Conservation (phyloP, 2,113 vertebrate genomes). For the Struthidea cinerea region DNA sequence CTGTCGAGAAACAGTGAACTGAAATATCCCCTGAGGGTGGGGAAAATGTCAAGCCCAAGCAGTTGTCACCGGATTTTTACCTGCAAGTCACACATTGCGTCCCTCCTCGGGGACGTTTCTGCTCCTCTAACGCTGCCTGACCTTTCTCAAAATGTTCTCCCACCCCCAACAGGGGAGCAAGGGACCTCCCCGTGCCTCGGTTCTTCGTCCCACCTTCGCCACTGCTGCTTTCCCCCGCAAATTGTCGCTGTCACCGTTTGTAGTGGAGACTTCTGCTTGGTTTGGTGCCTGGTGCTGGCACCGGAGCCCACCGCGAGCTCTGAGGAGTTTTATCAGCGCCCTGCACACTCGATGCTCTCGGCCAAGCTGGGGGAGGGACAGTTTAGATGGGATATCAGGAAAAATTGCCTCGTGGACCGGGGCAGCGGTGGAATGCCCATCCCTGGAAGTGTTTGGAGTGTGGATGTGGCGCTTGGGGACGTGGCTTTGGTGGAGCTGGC, state of each 20-base stretch:
- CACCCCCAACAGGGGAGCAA: neutral
- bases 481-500: neutral
- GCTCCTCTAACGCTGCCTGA: neutral
- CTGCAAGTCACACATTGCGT: neutral
- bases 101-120: neutral
- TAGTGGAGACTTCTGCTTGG: accelerated
- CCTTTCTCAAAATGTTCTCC: neutral
- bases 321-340: neutral
- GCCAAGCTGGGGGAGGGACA: neutral
- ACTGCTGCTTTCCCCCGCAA: neutral
- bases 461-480: neutral
- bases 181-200: neutral
- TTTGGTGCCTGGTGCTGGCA: neutral
- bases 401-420: neutral
- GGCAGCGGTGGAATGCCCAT: neutral
- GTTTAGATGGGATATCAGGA: neutral
- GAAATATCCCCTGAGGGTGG: neutral
- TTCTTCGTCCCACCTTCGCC: neutral
- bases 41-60: neutral
- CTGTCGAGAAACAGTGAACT: neutral
- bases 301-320: neutral
- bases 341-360: neutral
- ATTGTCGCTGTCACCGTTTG: accelerated
- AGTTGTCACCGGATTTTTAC: neutral
- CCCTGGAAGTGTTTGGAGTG: neutral